Evolutionary conservation across 2,113 vertebrate species (phyloP).

Genomic region (Spermophilus dauricus): DNA sequence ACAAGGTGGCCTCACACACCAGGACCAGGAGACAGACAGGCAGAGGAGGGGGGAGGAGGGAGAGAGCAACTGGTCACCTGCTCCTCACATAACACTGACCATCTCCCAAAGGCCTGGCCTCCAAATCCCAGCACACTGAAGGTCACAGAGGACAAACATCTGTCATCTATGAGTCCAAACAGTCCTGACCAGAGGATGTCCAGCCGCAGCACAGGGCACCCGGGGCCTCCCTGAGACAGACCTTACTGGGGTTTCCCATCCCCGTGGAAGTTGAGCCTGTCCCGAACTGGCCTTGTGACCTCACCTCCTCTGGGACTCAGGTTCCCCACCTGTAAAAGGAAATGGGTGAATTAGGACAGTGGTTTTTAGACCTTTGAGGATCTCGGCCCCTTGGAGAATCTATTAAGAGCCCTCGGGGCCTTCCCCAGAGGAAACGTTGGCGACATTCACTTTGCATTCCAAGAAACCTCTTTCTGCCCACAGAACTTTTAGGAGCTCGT

Average conservation of each 20-base stretch:
- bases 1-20: neutral
- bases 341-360: neutral
- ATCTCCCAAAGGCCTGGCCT: neutral
- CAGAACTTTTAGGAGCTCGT: neutral
- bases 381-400: neutral
- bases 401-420: neutral
- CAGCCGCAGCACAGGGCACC: accelerated
- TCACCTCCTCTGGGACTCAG: neutral
- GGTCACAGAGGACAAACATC: no score
- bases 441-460: neutral
- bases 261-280: neutral
- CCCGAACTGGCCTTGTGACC: neutral
- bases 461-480: neutral
- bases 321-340: neutral
- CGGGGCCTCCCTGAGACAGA: neutral
- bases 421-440: neutral
- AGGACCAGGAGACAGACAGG: neutral
- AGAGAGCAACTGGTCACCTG: neutral
- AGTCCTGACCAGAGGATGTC: neutral
- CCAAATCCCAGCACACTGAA: neutral
- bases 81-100: neutral
- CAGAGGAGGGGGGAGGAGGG: neutral
- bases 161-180: no score
- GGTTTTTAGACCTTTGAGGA: neutral
- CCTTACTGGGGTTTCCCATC: neutral